Evolutionary conservation across 2,113 vertebrate genomes (phyloP).

Genomic region (Hyperoodon ampullatus): DNA sequence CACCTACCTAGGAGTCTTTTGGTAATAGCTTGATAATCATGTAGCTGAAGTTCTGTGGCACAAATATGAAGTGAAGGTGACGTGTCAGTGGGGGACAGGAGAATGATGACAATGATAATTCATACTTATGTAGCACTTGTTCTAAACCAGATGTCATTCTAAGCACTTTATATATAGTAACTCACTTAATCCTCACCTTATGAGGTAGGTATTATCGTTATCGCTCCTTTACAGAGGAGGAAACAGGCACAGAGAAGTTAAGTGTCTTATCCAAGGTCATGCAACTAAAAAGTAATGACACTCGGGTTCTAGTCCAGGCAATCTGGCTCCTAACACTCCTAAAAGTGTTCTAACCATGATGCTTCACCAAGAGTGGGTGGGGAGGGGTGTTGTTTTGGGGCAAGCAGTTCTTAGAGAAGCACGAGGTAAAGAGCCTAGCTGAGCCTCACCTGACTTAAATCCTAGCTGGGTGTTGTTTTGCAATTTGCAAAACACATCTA

Average conservation of each 20-base stretch:
- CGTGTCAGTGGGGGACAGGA: not conserved
- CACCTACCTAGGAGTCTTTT: not conserved
- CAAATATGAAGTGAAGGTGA: not conserved
- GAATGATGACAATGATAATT: not conserved
- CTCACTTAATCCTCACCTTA: not conserved
- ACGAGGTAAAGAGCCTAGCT: not conserved
- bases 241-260: not conserved
- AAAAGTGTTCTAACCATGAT: not conserved
- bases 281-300: not conserved
- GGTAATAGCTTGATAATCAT: not conserved
- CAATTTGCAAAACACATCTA: not conserved
- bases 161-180: not conserved
- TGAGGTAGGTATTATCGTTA: not conserved
- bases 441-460: not conserved
- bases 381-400: not conserved
- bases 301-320: not conserved
- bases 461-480: not conserved
- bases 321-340: not conserved
- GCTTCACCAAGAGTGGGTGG: not conserved
- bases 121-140: not conserved
- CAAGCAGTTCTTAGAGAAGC: not conserved
- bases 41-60: not conserved
- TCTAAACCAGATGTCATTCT: not conserved
- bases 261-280: not conserved
- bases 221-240: not conserved